Conservation (phyloP, 2,113 vertebrate genomes). For the Columba livia region DNA sequence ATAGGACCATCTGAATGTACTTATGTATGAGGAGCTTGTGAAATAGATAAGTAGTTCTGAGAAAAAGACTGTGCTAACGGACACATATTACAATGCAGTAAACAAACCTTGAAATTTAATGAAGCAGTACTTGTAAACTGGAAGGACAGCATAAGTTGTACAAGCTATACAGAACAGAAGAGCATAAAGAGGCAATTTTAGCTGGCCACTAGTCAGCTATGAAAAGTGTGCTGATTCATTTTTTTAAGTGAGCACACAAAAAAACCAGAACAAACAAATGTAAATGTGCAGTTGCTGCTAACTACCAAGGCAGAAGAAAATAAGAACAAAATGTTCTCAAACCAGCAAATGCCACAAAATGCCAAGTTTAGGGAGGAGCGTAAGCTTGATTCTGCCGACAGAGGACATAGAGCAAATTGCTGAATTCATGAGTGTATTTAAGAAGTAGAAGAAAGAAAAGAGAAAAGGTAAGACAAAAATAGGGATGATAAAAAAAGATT, state of each 20-base stretch:
- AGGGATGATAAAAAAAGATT: neutral
- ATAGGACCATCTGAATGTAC: slow-evolving; percentile 17
- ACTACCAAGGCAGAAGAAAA: neutral
- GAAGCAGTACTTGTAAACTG: neutral
- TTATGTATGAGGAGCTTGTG: neutral
- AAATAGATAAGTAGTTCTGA: neutral
- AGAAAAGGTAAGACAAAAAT: neutral
- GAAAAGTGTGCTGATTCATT: neutral
- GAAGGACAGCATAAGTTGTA: neutral
- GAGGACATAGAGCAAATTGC: neutral
- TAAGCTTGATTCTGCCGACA: neutral
- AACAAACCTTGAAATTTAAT: neutral
- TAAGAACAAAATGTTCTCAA: neutral
- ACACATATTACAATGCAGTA: neutral
- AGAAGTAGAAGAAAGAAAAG: neutral
- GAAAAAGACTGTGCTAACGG: neutral
- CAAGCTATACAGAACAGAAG: neutral
- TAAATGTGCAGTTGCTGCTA: neutral
- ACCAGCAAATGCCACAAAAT: neutral
- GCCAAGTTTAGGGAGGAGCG: neutral
- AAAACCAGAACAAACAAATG: neutral
- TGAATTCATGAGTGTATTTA: neutral
- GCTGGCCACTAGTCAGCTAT: neutral
- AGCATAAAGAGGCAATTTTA: neutral
- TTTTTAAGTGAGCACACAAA: neutral